A percentile compares a stretch with the other conserved stretches of the same genome.
phyloP scores from a whole-genome alignment of 2,113 vertebrate species.

The Macrotus californicus region DNA sequence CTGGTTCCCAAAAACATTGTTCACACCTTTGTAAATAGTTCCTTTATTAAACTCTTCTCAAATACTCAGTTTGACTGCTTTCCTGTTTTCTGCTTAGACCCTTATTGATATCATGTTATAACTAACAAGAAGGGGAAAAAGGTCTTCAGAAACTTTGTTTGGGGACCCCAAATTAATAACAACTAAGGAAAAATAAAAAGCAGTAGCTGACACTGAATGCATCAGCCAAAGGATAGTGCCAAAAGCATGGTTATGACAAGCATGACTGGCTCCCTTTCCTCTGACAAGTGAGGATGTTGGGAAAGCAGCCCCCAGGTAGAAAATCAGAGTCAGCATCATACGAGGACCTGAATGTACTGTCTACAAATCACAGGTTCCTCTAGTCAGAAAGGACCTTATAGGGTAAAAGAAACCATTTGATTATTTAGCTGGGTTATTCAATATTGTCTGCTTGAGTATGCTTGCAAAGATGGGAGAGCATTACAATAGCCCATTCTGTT shows the following conservation, averaged over 20 bases:
- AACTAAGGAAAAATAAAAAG: not conserved
- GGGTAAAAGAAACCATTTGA: not conserved
- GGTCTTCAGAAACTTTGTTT: not conserved
- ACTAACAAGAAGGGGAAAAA: not conserved
- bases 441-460: not conserved
- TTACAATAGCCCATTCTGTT: not conserved
- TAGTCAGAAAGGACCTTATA: not conserved
- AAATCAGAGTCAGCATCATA: not conserved
- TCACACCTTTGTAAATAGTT: not conserved
- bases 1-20: not conserved
- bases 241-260: not conserved
- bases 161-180: not conserved
- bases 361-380: not conserved
- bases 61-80: not conserved
- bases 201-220: not conserved
- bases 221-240: not conserved
- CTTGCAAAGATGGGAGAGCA: not conserved
- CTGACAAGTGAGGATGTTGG: not conserved
- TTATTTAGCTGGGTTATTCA: not conserved
- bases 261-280: not conserved
- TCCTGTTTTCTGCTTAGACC: not conserved
- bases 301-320: not conserved
- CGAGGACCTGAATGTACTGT: not conserved
- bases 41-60: not conserved
- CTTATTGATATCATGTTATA: not conserved